Conservation (phyloP, 2,113 vertebrate species). For the Sapayoa aenigma region DNA sequence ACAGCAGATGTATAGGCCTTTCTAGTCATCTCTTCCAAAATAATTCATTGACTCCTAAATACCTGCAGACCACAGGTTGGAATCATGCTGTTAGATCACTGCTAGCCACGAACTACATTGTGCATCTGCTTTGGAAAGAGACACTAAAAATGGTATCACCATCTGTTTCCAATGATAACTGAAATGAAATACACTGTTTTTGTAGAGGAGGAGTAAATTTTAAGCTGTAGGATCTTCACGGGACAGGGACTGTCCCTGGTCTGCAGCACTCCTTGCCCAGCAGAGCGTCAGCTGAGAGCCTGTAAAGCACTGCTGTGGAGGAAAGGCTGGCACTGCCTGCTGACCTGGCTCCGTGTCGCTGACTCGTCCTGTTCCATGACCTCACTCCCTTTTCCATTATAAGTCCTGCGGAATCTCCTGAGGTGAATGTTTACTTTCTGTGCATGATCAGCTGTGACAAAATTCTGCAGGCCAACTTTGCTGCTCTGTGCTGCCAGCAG, state of each 20-base stretch:
- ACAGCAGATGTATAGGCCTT: neutral
- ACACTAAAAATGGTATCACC: neutral
- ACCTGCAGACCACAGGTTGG: neutral
- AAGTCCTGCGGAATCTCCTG: neutral
- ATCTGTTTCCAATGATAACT: slow-evolving; percentile 3
- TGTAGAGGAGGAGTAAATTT: neutral
- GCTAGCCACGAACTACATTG: neutral
- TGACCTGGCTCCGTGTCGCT: neutral
- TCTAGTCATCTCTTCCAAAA: neutral
- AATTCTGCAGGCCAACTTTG: neutral
- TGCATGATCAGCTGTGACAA: neutral
- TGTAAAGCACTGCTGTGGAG: neutral
- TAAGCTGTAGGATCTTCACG: neutral
- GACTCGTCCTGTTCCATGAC: neutral
- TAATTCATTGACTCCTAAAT: slow-evolving; percentile 2
- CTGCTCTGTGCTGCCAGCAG: neutral
- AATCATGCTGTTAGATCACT: neutral
- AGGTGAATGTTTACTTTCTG: neutral
- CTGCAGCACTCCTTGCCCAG: neutral
- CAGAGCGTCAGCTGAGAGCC: neutral
- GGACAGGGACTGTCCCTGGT: neutral
- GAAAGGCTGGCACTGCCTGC: neutral
- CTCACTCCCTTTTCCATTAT: neutral
- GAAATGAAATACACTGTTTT: neutral
- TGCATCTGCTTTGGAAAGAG: slow-evolving; percentile 16